Conservation (phyloP, 2,113 vertebrate species). For the Herpetotheres cachinnans region DNA sequence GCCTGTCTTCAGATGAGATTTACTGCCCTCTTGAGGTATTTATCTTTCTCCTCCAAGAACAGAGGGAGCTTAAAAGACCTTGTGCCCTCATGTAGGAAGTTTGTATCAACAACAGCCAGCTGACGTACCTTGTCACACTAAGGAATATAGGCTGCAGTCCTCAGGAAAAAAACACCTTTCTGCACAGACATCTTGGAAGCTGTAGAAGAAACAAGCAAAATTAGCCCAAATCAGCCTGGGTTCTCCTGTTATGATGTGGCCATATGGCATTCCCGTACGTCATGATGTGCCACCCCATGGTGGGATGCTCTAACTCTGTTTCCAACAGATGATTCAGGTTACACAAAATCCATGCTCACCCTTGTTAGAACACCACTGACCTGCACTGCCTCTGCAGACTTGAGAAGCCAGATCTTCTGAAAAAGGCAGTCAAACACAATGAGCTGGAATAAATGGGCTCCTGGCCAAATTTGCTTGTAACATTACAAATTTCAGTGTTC, state of each 20-base stretch:
- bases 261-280: accelerated
- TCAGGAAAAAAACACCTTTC: not conserved
- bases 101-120: not conserved
- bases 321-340: not conserved
- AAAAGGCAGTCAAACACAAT: not conserved
- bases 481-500: not conserved
- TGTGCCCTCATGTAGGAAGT: not conserved
- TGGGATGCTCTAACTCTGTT: not conserved
- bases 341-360: not conserved
- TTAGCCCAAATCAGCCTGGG: not conserved
- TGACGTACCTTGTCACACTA: not conserved
- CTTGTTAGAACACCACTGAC: not conserved
- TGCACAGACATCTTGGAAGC: not conserved
- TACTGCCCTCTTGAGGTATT: slow-evolving; percentile 48
- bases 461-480: not conserved
- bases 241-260: accelerated
- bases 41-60: not conserved
- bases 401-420: not conserved
- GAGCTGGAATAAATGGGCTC: not conserved
- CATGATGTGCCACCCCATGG: accelerated
- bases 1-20: slow-evolving; percentile 44
- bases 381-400: not conserved
- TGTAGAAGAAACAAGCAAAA: not conserved
- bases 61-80: not conserved
- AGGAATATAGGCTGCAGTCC: not conserved